Percentiles rank a stretch among this genome's conserved stretches.
Evolutionary conservation across 2,113 vertebrate genomes (phyloP).

Genomic region (Tauraco erythrolophus): DNA sequence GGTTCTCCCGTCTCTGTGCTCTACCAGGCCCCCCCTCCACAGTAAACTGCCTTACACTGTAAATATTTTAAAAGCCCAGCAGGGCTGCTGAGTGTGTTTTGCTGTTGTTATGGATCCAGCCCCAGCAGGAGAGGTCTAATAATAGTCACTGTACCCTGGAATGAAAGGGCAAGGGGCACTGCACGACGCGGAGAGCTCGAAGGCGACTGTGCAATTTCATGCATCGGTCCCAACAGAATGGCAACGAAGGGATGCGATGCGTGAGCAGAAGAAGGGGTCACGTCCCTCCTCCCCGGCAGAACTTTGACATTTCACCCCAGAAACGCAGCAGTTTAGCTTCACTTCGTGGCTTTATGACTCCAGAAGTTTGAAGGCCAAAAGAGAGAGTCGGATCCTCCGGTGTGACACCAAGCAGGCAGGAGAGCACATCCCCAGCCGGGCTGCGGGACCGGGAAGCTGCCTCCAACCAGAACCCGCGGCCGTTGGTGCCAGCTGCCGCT

Average conservation of each 20-base stretch:
- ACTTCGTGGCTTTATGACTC: rapidly evolving
- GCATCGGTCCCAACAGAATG: not conserved
- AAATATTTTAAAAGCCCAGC: slow-evolving; percentile 65
- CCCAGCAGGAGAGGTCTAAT: slow-evolving; percentile 58
- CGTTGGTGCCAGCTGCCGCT: not conserved
- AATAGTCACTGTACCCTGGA: slow-evolving; percentile 42
- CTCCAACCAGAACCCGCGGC: not conserved
- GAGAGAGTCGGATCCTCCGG: not conserved
- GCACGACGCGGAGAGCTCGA: not conserved
- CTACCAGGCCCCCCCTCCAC: slow-evolving; percentile 28
- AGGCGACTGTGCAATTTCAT: rapidly evolving
- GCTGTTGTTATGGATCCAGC: slow-evolving; percentile 61
- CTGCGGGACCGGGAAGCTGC: not conserved
- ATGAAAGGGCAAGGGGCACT: slow-evolving; percentile 34
- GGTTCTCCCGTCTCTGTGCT: not conserved
- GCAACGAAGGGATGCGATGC: not conserved
- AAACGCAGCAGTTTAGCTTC: not conserved
- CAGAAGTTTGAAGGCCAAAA: not conserved
- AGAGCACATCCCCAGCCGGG: rapidly evolving
- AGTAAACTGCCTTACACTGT: slow-evolving; percentile 31
- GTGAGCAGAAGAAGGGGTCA: not conserved
- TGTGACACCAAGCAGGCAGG: not conserved
- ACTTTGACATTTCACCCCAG: not conserved
- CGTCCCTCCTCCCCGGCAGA: not conserved
- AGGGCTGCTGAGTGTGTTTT: slow-evolving; percentile 30